These are phyloP conservation scores for Lithobius niger DNA, from an alignment of 1,140 invertebrate species.

Conservation along the genomic window DNA sequence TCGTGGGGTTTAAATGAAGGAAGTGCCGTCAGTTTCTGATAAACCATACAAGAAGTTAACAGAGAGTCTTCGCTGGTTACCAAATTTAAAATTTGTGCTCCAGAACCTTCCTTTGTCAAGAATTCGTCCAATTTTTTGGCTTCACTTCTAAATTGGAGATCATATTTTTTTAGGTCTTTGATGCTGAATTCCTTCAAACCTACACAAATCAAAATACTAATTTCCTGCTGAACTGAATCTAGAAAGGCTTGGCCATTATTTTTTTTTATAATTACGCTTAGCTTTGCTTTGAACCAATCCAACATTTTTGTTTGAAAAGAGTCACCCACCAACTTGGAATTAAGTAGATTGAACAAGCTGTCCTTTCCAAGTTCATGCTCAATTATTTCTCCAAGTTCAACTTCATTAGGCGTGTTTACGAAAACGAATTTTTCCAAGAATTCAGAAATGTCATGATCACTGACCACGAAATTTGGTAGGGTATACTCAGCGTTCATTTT, in stretches of 20 bases:
- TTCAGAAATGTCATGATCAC: neutral
- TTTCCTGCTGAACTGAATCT: no score
- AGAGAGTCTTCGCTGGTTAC: neutral
- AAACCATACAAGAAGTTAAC: neutral
- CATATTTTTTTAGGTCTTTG: neutral
- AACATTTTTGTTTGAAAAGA: neutral
- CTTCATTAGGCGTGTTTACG: neutral
- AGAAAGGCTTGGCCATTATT: no score
- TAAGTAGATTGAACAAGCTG: neutral
- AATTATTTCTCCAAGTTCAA: neutral
- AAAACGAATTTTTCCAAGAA: neutral
- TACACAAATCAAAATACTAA: no score
- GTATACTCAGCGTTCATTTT: neutral
- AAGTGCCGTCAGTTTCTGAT: neutral
- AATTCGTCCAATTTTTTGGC: neutral
- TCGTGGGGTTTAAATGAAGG: neutral
- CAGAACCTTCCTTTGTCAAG: no score
- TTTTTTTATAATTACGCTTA: no score
- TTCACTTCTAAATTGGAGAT: neutral
- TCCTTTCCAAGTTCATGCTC: neutral
- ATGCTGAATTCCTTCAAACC: no score
- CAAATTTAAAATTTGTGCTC: neutral
- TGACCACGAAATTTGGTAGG: neutral
- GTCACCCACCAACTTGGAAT: neutral
- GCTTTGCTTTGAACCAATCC: neutral